Base-by-base conservation (phyloP, 2,888 invertebrate species). In the Willowsia nigromaculata region DNA sequence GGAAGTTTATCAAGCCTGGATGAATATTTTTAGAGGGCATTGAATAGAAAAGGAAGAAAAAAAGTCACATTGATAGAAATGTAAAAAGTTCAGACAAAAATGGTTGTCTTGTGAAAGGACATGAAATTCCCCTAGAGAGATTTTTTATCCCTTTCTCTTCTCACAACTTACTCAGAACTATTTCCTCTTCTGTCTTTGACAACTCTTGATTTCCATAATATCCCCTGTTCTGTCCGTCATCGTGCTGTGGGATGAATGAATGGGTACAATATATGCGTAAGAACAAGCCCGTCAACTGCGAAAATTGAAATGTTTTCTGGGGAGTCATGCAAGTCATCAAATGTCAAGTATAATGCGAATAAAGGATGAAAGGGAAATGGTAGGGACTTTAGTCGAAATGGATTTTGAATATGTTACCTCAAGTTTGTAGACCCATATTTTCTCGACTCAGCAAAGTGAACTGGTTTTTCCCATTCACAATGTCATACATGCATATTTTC, bases 171-270 rank as follows among this genome's bases (percentile, higher is more conserved):
- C 7, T 65, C 27, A 11, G 11, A 1, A 3, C 11, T 13, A 15
- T 18, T n/a, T 50, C n/a, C 50, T 50, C 50, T 50, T 81, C 62
- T 81, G 81, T 43, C 43, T 81, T 62, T 81, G 81, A 81, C 81
- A 81, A 81, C 81, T 81, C 11, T 15, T 37, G 81, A 81, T 81
- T 81, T 62, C 43, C 81, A 81, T 59, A 65, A 33, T 65, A n/a
- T 33, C 62, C 62, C 80, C 33, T 65, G 62, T 65, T 22, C 62
- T n/a, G 62, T 65, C 62, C 62, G 62, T 65, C 62, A 65, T 33
- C 7, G 3, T 65, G 33, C 62, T n/a, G 3, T 65, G 33, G n/a
- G n/a, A 30, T 33, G 62, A 65, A 65, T 65, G 62, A 7, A 33
- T 65, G 33, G 33, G 3, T 65, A 30, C 62, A 65, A 65, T 33